These are phyloP conservation scores for Chydorus sphaericus DNA, from an alignment of 2,888 invertebrate genomes.

Conservation along the genomic window DNA sequence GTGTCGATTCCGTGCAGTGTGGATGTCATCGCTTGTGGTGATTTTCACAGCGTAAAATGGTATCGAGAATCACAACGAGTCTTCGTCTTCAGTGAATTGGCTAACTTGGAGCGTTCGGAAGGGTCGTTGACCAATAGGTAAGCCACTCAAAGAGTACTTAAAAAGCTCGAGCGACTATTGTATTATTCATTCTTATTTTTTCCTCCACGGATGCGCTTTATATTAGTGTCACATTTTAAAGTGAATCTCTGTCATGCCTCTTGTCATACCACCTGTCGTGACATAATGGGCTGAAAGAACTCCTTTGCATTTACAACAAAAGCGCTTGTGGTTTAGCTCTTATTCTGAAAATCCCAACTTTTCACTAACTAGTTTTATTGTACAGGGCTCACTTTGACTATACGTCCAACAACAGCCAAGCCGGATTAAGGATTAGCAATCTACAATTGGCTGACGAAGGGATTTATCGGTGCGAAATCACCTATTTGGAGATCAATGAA, in stretches of 20 bases:
- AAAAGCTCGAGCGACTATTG: too few relatives aligned
- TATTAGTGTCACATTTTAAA: not conserved
- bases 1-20: conserved; percentile 56
- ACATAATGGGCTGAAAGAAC: too few relatives aligned
- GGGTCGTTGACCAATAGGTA: conserved; percentile 57
- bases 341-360: too few relatives aligned
- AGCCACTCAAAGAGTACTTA: conserved; percentile 24
- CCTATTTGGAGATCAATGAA: conserved; percentile 60
- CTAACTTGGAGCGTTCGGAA: conserved; percentile 48
- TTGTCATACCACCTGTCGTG: too few relatives aligned
- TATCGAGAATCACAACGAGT: conserved; percentile 56
- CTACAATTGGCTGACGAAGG: conserved; percentile 60
- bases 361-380: too few relatives aligned
- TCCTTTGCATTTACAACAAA: too few relatives aligned
- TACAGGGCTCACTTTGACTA: conserved; percentile 58
- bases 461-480: conserved; percentile 66
- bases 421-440: conserved; percentile 49
- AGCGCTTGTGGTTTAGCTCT: too few relatives aligned
- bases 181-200: not conserved
- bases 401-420: conserved; percentile 45
- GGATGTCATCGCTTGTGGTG: conserved; percentile 51
- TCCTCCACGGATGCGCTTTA: not conserved
- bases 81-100: conserved; percentile 57
- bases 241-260: too few relatives aligned
- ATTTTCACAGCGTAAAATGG: conserved; percentile 71